Base-by-base conservation (phyloP, 2,888 invertebrate species). In the Thysanoteuthis rhombus region DNA sequence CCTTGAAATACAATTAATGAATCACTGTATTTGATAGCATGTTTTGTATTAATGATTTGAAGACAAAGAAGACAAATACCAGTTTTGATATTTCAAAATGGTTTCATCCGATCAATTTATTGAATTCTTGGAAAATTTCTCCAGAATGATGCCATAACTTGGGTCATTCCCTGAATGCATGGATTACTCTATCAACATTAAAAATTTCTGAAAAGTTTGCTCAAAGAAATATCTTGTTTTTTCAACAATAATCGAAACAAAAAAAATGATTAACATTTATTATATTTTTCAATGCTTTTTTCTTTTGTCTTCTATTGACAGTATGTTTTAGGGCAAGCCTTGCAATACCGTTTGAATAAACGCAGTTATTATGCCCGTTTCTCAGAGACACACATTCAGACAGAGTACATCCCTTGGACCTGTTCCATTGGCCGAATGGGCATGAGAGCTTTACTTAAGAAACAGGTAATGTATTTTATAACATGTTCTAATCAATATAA, bases 371-470 rank as follows among this genome's bases (percentile, higher is more conserved):
- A 96, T 93, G 94, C 94, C 10, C 92, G 94, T n/a, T 93, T 91
- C 22, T 93, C 92, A 38, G 92, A 94, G 58, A 94, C 93, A 3
- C 93, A 93, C 40, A 94, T 95, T 28, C 94, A 95, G 16, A 95
- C 94, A 25, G 98, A 98, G 96, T 98, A 98, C 96, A 97, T 98
- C 36, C 98, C 98, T 0, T 98, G 98, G 98, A 98, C 98, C 0
- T 98, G 98, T 2, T 97, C 98, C 93, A 96, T 97, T 28, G 98
- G 98, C 16, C 97, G 97, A 93, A 97, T 97, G 93, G 97, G 97
- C 39, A 94, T 97, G 47, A 95, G 97, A 75, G 95, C 96, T 93
- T 93, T 96, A 36, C 95, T 97, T 10, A 95, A 95, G 6, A 96
- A 96, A 94, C 97, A 97, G 96, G 96, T 97, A 45, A 92, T 45